A percentile compares a stretch with the other conserved stretches of the same genome.
Conservation (phyloP, 2,113 vertebrate species). For the Suncus etruscus region DNA sequence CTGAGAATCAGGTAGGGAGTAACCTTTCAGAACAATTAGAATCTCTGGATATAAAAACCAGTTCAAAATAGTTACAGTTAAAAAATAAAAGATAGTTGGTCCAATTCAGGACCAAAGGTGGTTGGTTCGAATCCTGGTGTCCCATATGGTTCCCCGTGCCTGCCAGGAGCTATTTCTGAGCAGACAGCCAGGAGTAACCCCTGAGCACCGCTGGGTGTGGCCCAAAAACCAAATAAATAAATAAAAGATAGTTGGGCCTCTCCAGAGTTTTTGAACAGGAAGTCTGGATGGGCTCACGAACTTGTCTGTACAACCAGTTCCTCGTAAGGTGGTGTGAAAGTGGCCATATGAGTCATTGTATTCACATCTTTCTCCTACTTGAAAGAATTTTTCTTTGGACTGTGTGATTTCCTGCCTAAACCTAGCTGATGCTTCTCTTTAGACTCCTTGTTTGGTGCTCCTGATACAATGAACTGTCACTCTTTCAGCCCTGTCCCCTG, state of each 20-base stretch:
- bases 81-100: background rate
- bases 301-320: accelerated
- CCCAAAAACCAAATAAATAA: no score
- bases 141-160: no score
- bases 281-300: background rate
- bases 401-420: background rate
- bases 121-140: no score
- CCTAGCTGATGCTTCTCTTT: background rate
- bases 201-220: no score
- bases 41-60: background rate
- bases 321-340: background rate
- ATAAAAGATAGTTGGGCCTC: background rate
- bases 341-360: no score
- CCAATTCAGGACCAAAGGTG: no score
- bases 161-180: no score
- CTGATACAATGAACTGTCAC: accelerated
- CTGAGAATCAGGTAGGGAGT: background rate
- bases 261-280: background rate
- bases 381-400: background rate
- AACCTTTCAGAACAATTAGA: background rate
- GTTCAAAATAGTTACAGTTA: no score
- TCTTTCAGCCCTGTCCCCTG: background rate
- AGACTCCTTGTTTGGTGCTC: background rate
- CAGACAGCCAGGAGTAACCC: no score
- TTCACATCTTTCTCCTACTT: no score